Conservation (phyloP, 2,888 invertebrate genomes). For the Xanthia icteritia region DNA sequence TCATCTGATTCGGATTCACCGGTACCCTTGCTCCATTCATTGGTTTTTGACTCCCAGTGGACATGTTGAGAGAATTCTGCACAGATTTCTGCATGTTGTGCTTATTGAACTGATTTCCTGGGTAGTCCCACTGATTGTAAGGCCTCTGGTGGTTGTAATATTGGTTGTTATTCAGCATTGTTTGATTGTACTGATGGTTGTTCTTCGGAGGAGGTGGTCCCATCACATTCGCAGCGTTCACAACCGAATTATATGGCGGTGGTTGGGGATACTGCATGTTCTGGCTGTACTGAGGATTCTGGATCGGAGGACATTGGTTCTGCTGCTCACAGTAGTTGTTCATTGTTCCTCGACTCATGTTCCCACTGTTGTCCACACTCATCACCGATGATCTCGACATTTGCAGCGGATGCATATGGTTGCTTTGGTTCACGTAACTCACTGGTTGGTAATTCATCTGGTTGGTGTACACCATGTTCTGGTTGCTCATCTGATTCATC, state of each 20-base stretch:
- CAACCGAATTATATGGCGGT: slow-evolving; percentile 84
- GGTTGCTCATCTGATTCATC: slow-evolving; percentile 79
- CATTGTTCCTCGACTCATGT: slow-evolving; percentile 83
- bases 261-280: slow-evolving; percentile 85
- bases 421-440: slow-evolving; percentile 80
- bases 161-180: slow-evolving; percentile 88
- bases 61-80: slow-evolving; percentile 87
- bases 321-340: slow-evolving; percentile 84
- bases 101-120: slow-evolving; percentile 85
- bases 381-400: slow-evolving; percentile 87
- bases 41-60: slow-evolving; percentile 86
- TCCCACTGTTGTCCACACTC: slow-evolving; percentile 87
- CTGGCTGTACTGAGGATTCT: slow-evolving; percentile 81
- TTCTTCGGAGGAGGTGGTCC: slow-evolving; percentile 88
- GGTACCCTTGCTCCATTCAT: slow-evolving; percentile 75
- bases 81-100: slow-evolving; percentile 85
- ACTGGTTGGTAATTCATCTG: slow-evolving; percentile 83
- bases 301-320: slow-evolving; percentile 76
- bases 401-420: slow-evolving; percentile 84
- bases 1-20: slow-evolving; percentile 81
- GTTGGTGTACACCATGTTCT: slow-evolving; percentile 79
- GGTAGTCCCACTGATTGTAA: slow-evolving; percentile 87
- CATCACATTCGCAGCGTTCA: slow-evolving; percentile 86
- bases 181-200: slow-evolving; percentile 87
- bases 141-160: slow-evolving; percentile 87